Evolutionary conservation across 2,888 invertebrate genomes (phyloP).

Genomic region (Crepidodera aurea): DNA sequence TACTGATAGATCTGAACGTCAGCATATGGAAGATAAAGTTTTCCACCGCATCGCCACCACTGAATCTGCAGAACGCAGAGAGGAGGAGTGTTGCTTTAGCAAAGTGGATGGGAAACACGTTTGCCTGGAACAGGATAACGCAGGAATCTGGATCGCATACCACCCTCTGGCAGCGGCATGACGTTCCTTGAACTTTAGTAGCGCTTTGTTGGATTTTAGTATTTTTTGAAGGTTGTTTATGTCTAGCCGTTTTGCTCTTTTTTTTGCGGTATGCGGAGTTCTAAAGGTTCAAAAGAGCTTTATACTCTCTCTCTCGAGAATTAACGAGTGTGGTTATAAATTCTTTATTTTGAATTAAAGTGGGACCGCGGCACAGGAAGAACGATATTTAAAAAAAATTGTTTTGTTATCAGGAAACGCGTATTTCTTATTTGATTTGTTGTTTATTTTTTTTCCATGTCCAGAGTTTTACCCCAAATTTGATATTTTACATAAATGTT

Average conservation of each 20-base stretch:
- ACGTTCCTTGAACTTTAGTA: not conserved
- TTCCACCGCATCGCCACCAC: not conserved
- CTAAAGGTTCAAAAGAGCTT: not conserved
- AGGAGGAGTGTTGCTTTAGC: not conserved
- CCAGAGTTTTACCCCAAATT: no score
- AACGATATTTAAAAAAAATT: no score
- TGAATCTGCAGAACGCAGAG: not conserved
- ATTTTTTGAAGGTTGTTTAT: conserved; percentile 1
- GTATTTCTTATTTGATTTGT: no score
- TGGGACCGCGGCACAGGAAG: no score
- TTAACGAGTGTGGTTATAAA: no score
- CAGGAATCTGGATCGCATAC: not conserved
- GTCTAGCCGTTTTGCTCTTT: not conserved
- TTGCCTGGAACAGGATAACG: not conserved
- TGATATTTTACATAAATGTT: no score
- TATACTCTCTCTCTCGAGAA: not conserved
- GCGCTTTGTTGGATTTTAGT: not conserved
- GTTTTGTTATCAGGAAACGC: no score
- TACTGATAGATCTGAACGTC: no score
- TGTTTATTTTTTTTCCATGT: no score
- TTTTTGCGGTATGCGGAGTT: not conserved
- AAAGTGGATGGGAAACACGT: not conserved
- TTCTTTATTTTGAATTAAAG: no score
- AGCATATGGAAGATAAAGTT: no score
- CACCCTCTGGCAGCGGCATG: not conserved